Evolutionary conservation across 2,113 vertebrate species (phyloP), one percentile per base, ranked within the genome.

Genomic region (Camelus dromedarius): DNA sequence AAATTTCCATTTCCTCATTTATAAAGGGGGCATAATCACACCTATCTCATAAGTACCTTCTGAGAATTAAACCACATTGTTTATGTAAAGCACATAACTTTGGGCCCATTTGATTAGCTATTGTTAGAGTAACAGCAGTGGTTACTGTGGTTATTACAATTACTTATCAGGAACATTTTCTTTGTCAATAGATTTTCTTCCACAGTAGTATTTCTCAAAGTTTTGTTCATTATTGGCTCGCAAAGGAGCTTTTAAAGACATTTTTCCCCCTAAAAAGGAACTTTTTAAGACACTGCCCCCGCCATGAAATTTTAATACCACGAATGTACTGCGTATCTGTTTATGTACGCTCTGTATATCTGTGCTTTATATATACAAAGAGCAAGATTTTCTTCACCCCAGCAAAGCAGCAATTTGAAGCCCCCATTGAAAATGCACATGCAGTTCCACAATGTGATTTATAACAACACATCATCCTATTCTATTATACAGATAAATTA

Each of bases 81-180:
- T 77, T 77, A 64, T 48, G 15, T 56, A 56, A 85, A 93, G 30
- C 32, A 16, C 2, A 2, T 28, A 77, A 35, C 6, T 20, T 0
- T 3, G 18, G 32, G 5, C 26, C 56, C 14, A 18, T 64, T 56
- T 87, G 79, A 96, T 92, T 83, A 89, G n/a, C 50, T 93, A 66
- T 64, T 97, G 28, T 83, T 89, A 58, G 62, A 91, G 62, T 26
- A 70, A 35, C 5, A 83, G 18, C 12, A 75, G 6, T 76, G 26
- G 2, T 66, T 52, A 77, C 32, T 62, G 52, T n/a, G 13, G 28
- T 48, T 89, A 26, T 86, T 91, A 8, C 6, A 79, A 83, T 95
- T 95, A 56, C 95, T 89, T 48, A 72, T 70, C 16, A 92, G 38
- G 20, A 54, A 69, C 84, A 83, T 86, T 75, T 93, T 76, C 16